Evolutionary conservation across 92 coral and sea anemone genomes (phyloP).

Genomic region (Bergia puertoricense): DNA sequence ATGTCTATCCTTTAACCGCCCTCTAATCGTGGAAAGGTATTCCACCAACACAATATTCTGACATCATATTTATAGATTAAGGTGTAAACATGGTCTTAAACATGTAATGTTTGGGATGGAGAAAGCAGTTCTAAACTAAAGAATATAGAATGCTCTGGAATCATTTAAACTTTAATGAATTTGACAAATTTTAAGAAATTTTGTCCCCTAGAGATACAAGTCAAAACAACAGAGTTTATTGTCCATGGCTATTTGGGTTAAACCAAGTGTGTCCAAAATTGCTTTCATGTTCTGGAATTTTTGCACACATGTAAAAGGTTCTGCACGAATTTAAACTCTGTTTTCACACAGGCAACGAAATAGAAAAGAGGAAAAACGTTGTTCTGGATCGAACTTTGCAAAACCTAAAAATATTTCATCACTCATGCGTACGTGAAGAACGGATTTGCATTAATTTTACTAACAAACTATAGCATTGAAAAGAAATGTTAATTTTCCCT

Average conservation of each 20-base stretch:
- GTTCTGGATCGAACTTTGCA: not conserved
- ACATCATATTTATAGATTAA: not conserved
- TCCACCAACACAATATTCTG: not conserved
- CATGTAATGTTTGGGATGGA: not conserved
- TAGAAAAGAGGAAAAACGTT: not conserved
- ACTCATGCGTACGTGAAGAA: conserved; percentile 1
- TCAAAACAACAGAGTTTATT: conserved; percentile 6
- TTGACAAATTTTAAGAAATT: conserved; percentile 28
- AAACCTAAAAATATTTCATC: not conserved
- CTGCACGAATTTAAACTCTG: not conserved
- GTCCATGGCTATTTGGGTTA: conserved; percentile 17
- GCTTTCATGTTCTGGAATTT: not conserved
- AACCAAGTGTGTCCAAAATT: conserved; percentile 27
- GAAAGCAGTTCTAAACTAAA: not conserved
- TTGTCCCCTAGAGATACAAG: not conserved
- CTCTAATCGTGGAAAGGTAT: not conserved
- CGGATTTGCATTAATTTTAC: not conserved
- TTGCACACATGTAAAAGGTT: not conserved
- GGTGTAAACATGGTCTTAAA: not conserved
- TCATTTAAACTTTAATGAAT: conserved; percentile 15
- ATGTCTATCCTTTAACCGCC: conserved; percentile 2
- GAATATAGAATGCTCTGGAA: not conserved
- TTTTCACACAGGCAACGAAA: not conserved
- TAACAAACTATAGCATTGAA: not conserved
- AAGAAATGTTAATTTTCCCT: conserved; percentile 7